Base-by-base conservation (phyloP, 2,888 invertebrate species). In the Megalurothrips usitatus region DNA sequence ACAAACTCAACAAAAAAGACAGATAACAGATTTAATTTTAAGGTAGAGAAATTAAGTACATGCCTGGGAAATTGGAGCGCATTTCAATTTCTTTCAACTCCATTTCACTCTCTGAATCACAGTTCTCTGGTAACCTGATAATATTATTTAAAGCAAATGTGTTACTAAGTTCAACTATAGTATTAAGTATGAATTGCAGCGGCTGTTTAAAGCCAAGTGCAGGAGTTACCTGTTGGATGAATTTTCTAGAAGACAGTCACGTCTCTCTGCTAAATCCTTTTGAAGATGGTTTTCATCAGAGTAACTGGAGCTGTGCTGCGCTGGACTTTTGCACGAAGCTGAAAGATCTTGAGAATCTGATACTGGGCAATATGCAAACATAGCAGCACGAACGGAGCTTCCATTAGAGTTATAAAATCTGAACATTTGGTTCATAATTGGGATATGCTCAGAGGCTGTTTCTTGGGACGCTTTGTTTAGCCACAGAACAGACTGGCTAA, bases 351-450 rank as follows among this genome's bases (percentile, higher is more conserved):
- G 26, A 52, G 17, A n/a, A 58, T 75, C 26, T 12, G 23, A 23
- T 10, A 75, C 26, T 17, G 82, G 79, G 81, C 81, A 81, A 84
- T 84, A 82, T 85, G 94, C 94, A 79, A 95, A 91, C 91, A 94
- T 92, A 63, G 95, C 90, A 10, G 92, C 91, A 79, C 94, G 89
- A 78, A 95, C 92, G 0, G 94, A 94, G 84, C 94, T 94, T 6
- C 94, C 94, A 87, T 94, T 94, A 34, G 91, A 89, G 87, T 95
- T 95, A 86, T 93, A 93, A 86, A 96, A 95, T 84, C 90, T 90
- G 83, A 86, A 93, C 83, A 94, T 87, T 85, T 92, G 91, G 85
- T 91, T 92, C 87, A 93, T 92, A 79, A 95, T 92, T 0, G 94
- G 94, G 75, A 93, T 92, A 85, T 93, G 91, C 86, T 95, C 95